Percentiles rank a stretch among this genome's conserved stretches.
Conservation (phyloP, 1,140 invertebrate species). For the Sycophila sp. region DNA sequence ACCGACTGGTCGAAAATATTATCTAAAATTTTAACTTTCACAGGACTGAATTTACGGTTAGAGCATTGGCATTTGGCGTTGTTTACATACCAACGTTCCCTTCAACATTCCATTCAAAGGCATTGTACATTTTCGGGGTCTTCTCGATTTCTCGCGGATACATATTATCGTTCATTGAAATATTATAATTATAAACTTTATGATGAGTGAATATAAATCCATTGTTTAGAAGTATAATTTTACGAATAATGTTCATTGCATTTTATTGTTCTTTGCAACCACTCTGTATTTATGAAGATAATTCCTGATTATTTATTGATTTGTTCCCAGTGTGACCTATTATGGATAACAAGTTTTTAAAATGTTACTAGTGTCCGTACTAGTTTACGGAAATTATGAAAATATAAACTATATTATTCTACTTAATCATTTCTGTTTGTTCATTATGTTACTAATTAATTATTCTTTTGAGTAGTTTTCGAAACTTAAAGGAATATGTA, state of each 20-base stretch:
- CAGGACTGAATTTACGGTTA: no score
- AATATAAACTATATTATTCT: no score
- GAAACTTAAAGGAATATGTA: no score
- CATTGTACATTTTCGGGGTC: not conserved
- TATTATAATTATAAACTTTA: not conserved
- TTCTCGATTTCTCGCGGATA: conserved; percentile 30
- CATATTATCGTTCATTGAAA: not conserved
- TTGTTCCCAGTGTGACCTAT: not conserved
- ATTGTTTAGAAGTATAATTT: not conserved
- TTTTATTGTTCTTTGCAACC: not conserved
- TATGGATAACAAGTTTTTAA: not conserved
- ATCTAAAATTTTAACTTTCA: no score
- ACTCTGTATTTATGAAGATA: not conserved
- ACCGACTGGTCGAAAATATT: no score
- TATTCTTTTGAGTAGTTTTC: no score
- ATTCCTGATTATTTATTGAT: not conserved
- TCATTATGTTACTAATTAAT: no score
- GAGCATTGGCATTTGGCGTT: conserved; percentile 10
- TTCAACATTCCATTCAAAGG: not conserved
- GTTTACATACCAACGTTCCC: not conserved
- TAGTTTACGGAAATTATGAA: no score
- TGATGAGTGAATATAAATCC: no score
- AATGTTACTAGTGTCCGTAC: not conserved
- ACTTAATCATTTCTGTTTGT: no score
- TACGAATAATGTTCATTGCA: not conserved